Conservation (phyloP, 1,140 invertebrate genomes). For the Cotesia glomerata region DNA sequence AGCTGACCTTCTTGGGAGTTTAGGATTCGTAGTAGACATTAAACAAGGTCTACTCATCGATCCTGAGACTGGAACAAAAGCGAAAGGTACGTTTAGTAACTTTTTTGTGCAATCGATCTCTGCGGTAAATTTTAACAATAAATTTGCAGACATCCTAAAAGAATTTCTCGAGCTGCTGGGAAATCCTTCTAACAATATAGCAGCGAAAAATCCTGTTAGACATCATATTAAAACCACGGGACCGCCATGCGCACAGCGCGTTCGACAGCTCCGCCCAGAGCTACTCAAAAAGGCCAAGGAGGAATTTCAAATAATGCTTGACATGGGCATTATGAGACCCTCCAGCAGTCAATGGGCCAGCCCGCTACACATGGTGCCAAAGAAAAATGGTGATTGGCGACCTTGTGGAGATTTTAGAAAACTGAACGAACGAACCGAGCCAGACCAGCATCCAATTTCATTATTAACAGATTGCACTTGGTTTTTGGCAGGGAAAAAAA, state of each 20-base stretch:
- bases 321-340: constrained; percentile 40
- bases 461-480: constrained; percentile 27
- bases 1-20: constrained; percentile 30
- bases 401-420: constrained; percentile 52
- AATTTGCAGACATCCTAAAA: background rate
- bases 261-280: constrained; percentile 34
- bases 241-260: background rate
- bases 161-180: constrained; percentile 3
- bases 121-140: background rate
- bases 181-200: background rate
- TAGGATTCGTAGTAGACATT: constrained; percentile 24
- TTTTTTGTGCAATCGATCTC: background rate
- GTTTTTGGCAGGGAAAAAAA: constrained; percentile 31
- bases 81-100: background rate
- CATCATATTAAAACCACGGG: background rate
- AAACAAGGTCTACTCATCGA: background rate
- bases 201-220: background rate
- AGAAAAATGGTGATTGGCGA: constrained; percentile 49
- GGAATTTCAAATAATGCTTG: constrained; percentile 42
- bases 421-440: constrained; percentile 51
- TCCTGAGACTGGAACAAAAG: background rate
- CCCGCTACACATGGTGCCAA: constrained; percentile 55
- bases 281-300: constrained; percentile 31
- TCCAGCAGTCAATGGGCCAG: constrained; percentile 53
- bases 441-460: constrained; percentile 49